phyloP scores from a whole-genome alignment of 2,113 vertebrate species.

The pig (Sus scrofa) region DNA sequence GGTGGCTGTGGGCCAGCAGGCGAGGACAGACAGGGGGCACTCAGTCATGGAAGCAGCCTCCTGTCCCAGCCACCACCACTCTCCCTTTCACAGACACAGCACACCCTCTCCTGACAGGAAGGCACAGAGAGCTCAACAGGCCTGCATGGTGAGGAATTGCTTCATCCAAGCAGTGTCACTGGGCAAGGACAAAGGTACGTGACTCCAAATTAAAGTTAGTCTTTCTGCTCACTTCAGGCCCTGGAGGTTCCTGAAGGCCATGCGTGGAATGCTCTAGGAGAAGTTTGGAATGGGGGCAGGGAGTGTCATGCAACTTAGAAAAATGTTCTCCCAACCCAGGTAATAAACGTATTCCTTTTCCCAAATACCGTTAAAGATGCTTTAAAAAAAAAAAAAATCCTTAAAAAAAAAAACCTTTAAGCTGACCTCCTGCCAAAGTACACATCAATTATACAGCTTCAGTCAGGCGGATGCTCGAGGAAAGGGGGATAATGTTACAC shows the following conservation, averaged over 20 bases:
- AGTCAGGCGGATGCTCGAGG: constrained; percentile 88
- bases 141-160: not conserved
- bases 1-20: not conserved
- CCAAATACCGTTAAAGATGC: constrained; percentile 88
- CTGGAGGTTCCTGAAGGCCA: constrained; percentile 14
- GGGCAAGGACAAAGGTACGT: not conserved
- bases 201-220: not conserved
- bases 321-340: constrained; percentile 83
- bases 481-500: constrained; percentile 89
- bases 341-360: constrained; percentile 88
- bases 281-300: constrained; percentile 67
- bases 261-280: constrained; percentile 51
- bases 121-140: constrained; percentile 49
- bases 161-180: constrained; percentile 60
- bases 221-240: not conserved
- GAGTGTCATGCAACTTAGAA: constrained; percentile 72
- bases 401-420: constrained; percentile 87
- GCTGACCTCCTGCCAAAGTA: constrained; percentile 91
- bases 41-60: not conserved
- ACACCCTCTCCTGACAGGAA: constrained; percentile 28
- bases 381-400: constrained; percentile 78
- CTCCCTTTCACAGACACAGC: constrained; percentile 67
- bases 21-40: not conserved
- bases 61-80: constrained; percentile 20
- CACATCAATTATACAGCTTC: constrained; percentile 93